Conservation (phyloP, 2,888 invertebrate species). For the Sinotaia quadrata region DNA sequence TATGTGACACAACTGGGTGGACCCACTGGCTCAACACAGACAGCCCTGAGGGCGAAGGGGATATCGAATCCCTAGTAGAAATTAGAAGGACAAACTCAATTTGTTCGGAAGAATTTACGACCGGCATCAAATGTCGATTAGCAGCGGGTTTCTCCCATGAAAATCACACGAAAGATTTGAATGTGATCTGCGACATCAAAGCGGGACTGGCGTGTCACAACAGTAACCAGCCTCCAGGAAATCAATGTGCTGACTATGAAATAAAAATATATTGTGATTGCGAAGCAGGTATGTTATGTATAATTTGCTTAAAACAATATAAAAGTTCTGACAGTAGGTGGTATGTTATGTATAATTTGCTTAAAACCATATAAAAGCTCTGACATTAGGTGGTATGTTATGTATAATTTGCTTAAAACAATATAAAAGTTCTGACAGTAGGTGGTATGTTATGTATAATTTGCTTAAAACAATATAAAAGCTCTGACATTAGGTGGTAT, state of each 20-base stretch:
- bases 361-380: too few species aligned
- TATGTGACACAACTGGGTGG: conserved; percentile 77
- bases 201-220: conserved; percentile 57
- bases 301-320: too few species aligned
- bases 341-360: too few species aligned
- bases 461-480: too few species aligned
- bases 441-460: too few species aligned
- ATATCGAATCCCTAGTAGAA: conserved; percentile 44
- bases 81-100: conserved; percentile 12
- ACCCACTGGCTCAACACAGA: conserved; percentile 81
- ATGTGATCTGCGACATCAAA: conserved; percentile 78
- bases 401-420: too few species aligned
- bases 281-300: conserved; percentile 47
- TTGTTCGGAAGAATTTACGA: conserved; percentile 17
- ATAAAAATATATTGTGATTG: conserved; percentile 73
- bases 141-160: conserved; percentile 77
- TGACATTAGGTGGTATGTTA: too few species aligned
- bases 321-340: too few species aligned
- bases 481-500: too few species aligned
- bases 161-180: conserved; percentile 82
- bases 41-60: conserved; percentile 43
- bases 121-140: conserved; percentile 74
- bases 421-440: too few species aligned
- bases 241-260: conserved; percentile 66
- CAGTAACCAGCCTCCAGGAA: conserved; percentile 41